A percentile compares a stretch with the other conserved stretches of the same genome.
These are phyloP conservation scores for Thecocarcelia acutangulata DNA, from an alignment of 2,888 invertebrate genomes.

Conservation along the genomic window DNA sequence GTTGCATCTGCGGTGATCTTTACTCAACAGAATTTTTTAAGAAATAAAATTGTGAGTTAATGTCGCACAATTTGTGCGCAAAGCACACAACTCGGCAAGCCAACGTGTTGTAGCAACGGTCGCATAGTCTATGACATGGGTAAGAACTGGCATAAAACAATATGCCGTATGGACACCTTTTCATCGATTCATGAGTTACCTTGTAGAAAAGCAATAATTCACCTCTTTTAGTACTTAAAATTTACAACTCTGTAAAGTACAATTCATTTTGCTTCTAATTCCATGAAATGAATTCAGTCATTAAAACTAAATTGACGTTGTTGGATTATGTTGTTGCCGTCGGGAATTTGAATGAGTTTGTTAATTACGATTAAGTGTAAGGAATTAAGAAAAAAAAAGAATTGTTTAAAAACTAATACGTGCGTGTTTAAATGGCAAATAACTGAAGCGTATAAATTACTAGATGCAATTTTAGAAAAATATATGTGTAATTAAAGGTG, in stretches of 20 bases:
- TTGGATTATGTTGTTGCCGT: conserved; percentile 24
- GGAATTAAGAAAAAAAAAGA: not conserved
- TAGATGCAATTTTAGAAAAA: not conserved
- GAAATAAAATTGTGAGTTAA: too few relatives aligned
- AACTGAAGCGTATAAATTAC: conserved; percentile 45
- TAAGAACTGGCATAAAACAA: too few relatives aligned
- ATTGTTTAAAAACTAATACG: conserved; percentile 8
- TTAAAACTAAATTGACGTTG: conserved; percentile 38
- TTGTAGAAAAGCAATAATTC: not conserved
- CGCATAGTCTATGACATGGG: too few relatives aligned
- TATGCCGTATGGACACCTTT: too few relatives aligned
- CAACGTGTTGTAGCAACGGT: too few relatives aligned
- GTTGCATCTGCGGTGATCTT: too few relatives aligned
- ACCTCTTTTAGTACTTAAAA: not conserved
- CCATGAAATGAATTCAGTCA: conserved; percentile 51
- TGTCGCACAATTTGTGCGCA: too few relatives aligned
- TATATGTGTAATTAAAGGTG: conserved; percentile 23
- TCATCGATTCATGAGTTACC: not conserved
- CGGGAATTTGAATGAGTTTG: not conserved
- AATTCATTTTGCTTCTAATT: conserved; percentile 9
- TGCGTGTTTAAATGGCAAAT: conserved; percentile 43
- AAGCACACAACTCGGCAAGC: too few relatives aligned
- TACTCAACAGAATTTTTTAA: too few relatives aligned
- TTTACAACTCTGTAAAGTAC: conserved; percentile 23
- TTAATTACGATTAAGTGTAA: conserved; percentile 7